These are phyloP conservation scores for Chrysocyon brachyurus DNA, from an alignment of 2,797 vertebrate genomes.

Conservation along the genomic window DNA sequence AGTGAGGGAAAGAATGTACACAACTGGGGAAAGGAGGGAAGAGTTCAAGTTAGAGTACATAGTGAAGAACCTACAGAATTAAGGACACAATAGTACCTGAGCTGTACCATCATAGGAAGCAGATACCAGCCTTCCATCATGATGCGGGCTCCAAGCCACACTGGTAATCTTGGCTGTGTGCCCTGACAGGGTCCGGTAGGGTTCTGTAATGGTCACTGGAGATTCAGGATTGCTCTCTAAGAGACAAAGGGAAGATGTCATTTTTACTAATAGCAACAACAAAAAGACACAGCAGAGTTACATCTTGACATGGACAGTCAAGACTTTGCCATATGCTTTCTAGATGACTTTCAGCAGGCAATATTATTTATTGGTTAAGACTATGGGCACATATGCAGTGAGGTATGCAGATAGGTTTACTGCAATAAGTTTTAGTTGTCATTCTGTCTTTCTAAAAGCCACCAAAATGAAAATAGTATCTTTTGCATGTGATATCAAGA, in stretches of 20 bases:
- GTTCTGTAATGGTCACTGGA: slow-evolving; percentile 92
- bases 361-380: neutral
- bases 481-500: neutral
- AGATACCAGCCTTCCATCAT: slow-evolving; percentile 93
- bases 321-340: slow-evolving; percentile 92
- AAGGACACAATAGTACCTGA: slow-evolving; percentile 90
- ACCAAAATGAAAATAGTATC: neutral
- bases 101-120: slow-evolving; percentile 96
- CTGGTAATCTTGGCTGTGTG: slow-evolving; percentile 97
- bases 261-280: neutral
- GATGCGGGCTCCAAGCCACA: slow-evolving; percentile 97
- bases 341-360: slow-evolving; percentile 90
- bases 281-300: neutral
- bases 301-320: slow-evolving; percentile 89
- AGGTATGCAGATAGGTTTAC: neutral
- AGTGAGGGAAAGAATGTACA: neutral
- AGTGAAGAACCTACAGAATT: neutral
- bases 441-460: neutral
- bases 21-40: neutral
- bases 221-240: slow-evolving; percentile 91
- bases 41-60: neutral
- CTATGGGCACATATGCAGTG: neutral
- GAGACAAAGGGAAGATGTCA: slow-evolving; percentile 31
- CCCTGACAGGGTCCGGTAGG: slow-evolving; percentile 93
- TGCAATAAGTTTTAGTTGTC: neutral